phyloP scores from a whole-genome alignment of 1,140 invertebrate species.

The Heliconius nattereri region DNA sequence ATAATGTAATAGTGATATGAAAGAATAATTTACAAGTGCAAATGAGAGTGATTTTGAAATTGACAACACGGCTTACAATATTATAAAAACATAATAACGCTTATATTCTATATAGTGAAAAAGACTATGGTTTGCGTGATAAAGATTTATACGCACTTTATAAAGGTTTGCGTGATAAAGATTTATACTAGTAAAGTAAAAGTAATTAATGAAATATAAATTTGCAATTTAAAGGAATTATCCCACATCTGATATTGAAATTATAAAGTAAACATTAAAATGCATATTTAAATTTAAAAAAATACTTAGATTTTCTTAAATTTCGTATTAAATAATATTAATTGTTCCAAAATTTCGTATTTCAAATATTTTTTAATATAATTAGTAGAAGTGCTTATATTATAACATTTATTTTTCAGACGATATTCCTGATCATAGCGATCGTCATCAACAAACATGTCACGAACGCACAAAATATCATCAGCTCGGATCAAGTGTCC shows the following conservation, averaged over 20 bases:
- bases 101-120: background rate
- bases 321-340: too few relatives aligned
- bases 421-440: constrained; percentile 74
- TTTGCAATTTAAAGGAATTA: constrained; percentile 13
- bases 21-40: background rate
- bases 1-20: background rate
- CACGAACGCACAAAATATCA: constrained; percentile 58
- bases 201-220: constrained; percentile 25
- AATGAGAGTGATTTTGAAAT: constrained; percentile 3
- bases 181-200: constrained; percentile 24
- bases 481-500: constrained; percentile 61
- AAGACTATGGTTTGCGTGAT: background rate
- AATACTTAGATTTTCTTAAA: too few relatives aligned
- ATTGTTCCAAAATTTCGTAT: too few relatives aligned
- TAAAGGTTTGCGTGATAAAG: constrained; percentile 22
- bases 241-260: background rate
- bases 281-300: too few relatives aligned
- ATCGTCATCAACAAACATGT: constrained; percentile 70
- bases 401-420: constrained; percentile 58
- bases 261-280: background rate
- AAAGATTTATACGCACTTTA: too few relatives aligned
- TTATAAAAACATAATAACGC: background rate
- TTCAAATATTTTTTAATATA: background rate
- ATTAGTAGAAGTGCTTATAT: background rate
- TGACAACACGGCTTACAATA: background rate